phyloP scores from a whole-genome alignment of 2,113 vertebrate species.

The Fulica atra region DNA sequence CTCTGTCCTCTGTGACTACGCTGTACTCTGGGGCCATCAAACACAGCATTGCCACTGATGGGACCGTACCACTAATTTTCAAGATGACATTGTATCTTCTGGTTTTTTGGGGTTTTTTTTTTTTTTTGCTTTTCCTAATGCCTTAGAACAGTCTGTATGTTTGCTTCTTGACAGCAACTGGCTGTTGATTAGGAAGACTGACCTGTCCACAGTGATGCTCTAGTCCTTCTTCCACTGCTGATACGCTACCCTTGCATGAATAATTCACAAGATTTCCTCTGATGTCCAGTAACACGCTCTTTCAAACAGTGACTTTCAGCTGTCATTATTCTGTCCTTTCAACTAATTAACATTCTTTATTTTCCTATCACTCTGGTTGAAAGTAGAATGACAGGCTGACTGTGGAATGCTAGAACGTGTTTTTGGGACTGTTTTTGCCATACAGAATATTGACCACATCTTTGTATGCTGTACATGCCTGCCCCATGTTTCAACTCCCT shows the following conservation, averaged over 20 bases:
- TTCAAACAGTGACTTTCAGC: neutral
- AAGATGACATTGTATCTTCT: neutral
- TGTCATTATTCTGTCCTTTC: neutral
- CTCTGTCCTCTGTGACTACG: neutral
- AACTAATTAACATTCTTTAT: neutral
- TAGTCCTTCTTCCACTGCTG: neutral
- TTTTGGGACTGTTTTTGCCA: neutral
- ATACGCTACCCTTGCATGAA: neutral
- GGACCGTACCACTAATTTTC: constrained; percentile 14
- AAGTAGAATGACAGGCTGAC: neutral
- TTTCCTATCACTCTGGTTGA: neutral
- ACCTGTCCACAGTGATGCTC: neutral
- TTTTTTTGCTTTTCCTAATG: neutral
- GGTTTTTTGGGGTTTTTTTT: too few relatives aligned
- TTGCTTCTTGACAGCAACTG: neutral
- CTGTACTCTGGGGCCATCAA: neutral
- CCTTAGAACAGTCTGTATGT: neutral
- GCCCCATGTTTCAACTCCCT: neutral
- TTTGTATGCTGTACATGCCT: neutral
- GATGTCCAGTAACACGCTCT: neutral
- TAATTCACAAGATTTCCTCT: neutral
- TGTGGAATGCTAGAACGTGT: neutral
- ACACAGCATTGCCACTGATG: neutral
- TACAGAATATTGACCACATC: neutral
- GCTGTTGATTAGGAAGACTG: neutral